Base-by-base conservation (phyloP, 1,140 invertebrate species). In the Megalopta genalis region DNA sequence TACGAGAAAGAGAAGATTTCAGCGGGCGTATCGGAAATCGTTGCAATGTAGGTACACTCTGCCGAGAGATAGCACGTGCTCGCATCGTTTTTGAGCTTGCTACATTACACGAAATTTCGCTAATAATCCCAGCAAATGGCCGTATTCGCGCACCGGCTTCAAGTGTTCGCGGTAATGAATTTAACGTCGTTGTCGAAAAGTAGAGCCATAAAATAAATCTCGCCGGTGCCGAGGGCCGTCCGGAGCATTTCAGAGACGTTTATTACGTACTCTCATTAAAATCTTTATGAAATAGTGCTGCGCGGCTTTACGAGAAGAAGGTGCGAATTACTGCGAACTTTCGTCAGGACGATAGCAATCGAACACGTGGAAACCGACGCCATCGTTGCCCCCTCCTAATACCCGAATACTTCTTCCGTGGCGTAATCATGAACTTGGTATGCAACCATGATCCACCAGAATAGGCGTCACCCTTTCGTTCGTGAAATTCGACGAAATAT, bases 211-310 rank as follows among this genome's bases (percentile, higher is more conserved):
- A 88, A 87, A 88, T 88, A 86, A 88, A 88, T 88, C 83, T 82
- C 65, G 64, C 63, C 57, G 74, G 86, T 65, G 60, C 49, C 63
- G 73, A 65, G 65, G 59, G 65, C 69, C 64, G 66, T 54, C 70
- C 49, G 73, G 70, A 78, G 65, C 80, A 86, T 88, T 88, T 88
- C 76, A 84, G 77, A 81, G 81, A 79, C 87, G 81, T 87, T 88
- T 88, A 86, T 86, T 87, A 86, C 84, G 75, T 82, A 78, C 84
- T 86, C 86, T 88, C 82, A 88, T 88, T 88, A 88, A 88, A 87
- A 87, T 86, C 83, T 85, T 85, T 82, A 75, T 85, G 81, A 88
- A 84, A 87, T 88, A 83, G 72, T 80, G 81, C 72, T 60, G 71
- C 6, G 57, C 25, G 65, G 52, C 81, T 79, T 78, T 69, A 74